These are phyloP conservation scores for Operophtera brumata DNA, from an alignment of 2,888 invertebrate genomes.

Conservation along the genomic window DNA sequence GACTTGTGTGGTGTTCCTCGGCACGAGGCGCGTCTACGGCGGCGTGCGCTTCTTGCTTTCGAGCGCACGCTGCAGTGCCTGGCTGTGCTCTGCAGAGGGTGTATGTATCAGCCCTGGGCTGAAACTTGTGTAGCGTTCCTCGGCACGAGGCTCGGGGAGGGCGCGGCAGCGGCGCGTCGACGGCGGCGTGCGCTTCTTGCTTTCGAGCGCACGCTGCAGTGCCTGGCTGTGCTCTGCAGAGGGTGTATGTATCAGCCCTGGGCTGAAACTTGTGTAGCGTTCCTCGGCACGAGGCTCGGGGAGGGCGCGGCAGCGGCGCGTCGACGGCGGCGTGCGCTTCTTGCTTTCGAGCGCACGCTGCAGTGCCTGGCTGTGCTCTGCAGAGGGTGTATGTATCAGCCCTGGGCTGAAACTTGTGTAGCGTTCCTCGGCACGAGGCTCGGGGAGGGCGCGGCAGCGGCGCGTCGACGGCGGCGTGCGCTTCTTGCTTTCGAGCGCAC, in stretches of 20 bases:
- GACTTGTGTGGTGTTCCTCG: conserved; percentile 21
- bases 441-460: conserved; percentile 46
- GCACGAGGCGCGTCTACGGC: conserved; percentile 50
- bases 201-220: conserved; percentile 53
- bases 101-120: conserved; percentile 19
- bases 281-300: conserved; percentile 29
- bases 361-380: conserved; percentile 25
- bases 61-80: conserved; percentile 48
- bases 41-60: conserved; percentile 68
- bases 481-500: conserved; percentile 58
- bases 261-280: conserved; percentile 26
- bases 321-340: conserved; percentile 67
- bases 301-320: conserved; percentile 52
- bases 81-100: background rate
- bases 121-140: conserved; percentile 22
- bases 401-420: conserved; percentile 29
- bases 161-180: conserved; percentile 53
- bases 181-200: conserved; percentile 67
- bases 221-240: background rate
- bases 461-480: conserved; percentile 66
- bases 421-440: conserved; percentile 22
- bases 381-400: background rate
- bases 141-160: conserved; percentile 35
- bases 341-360: conserved; percentile 56
- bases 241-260: conserved; percentile 12